Evolutionary conservation across 2,888 invertebrate species (phyloP), one percentile per base, ranked within the genome.

Genomic region (Meliscaeva auricollis): DNA sequence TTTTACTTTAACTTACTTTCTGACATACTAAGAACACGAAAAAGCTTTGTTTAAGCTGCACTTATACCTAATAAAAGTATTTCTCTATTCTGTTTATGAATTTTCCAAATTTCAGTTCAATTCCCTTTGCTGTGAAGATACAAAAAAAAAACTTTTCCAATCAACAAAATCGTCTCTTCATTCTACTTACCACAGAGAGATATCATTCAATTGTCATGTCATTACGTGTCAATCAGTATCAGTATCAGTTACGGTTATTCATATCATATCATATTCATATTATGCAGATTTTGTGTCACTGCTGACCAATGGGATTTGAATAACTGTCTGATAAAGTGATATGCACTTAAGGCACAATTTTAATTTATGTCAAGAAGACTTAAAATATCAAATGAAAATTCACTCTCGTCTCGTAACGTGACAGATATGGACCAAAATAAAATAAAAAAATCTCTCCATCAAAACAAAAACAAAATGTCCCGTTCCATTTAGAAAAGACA

Each of bases 281-380:
- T 22, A 58, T 41, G 41, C 41, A 38, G 22, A 62, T 50, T 50
- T 75, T 8, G 32, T 75, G 58, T 44, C 15, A 70, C 8, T 38
- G 44, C 74, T 69, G 26, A 44, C 60, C 58, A 41, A 3, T 41
- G 60, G 66, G 64, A 70, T 84, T 58, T 32, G 6, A 58, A 72
- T 73, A 60, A 11, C 32, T 64, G 62, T 69, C 60, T 44, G 2
- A 13, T 30, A 22, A 35, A 72, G 66, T 56, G 52, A 58, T 44
- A 22, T 35, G 64, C 64, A 69, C 72, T 72, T 68, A 54, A 68
- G 62, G 70, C 54, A 56, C 50, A 32, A 26, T 26, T 79, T 66
- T 32, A 77, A 66, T 58, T 48, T n/a, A n/a, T 50, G 13, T 64
- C 7, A 38, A 3, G 15, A 26, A 11, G 8, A 30, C 17, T 20